phyloP scores from a whole-genome alignment of 2,113 vertebrate species.

The Pundamilia nyererei region DNA sequence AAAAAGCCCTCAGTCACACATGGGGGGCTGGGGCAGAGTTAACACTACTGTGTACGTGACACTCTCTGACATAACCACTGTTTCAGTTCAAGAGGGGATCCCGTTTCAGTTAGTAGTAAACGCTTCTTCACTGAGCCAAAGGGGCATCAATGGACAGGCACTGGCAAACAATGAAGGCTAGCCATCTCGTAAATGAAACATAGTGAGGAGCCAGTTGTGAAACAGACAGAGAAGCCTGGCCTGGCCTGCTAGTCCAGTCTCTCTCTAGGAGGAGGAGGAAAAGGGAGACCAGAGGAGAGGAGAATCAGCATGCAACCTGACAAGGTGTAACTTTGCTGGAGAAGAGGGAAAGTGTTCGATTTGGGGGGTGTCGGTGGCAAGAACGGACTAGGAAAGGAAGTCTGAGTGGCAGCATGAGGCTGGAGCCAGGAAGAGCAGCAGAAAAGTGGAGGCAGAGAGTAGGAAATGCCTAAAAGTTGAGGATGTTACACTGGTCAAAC shows the following conservation, averaged over 20 bases:
- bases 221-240: background rate
- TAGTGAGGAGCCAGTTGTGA: background rate
- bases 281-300: background rate
- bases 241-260: background rate
- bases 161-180: background rate
- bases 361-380: background rate
- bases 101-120: background rate
- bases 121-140: background rate
- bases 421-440: background rate
- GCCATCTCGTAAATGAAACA: background rate
- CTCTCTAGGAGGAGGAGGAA: background rate
- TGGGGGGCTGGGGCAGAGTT: background rate
- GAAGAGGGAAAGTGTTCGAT: background rate
- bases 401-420: background rate
- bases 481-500: constrained; percentile 35
- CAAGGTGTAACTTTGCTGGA: background rate
- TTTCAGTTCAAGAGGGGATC: background rate
- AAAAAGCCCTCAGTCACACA: constrained; percentile 15
- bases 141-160: background rate
- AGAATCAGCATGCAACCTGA: background rate
- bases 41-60: background rate
- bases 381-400: background rate
- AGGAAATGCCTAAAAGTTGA: constrained; percentile 41
- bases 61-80: constrained; percentile 8
- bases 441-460: background rate